A percentile compares a stretch with the other conserved stretches of the same genome.
Conservation (phyloP, 2,113 vertebrate species). For the Notarius quadriscutis region DNA sequence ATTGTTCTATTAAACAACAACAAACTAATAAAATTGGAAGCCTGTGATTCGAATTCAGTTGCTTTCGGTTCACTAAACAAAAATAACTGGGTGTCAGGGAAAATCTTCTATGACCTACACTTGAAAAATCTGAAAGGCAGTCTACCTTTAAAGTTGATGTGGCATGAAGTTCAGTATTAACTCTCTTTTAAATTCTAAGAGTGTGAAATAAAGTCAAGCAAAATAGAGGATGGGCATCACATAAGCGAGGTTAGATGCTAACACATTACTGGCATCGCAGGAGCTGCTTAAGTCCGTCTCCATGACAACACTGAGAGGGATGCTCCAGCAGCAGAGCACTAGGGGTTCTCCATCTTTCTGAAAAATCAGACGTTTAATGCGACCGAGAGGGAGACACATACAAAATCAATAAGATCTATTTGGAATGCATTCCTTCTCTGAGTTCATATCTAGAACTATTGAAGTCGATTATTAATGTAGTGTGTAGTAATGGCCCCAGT, state of each 20-base stretch:
- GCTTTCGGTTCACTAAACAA: too few relatives aligned
- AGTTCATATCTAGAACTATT: not conserved
- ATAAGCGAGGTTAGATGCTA: constrained; percentile 27
- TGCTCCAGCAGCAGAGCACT: constrained; percentile 17
- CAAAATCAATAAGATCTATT: constrained; percentile 28
- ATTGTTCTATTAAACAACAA: too few relatives aligned
- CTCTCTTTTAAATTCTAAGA: not conserved
- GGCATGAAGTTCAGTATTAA: not conserved
- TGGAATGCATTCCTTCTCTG: constrained; percentile 8
- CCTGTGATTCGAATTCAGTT: too few relatives aligned
- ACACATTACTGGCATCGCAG: constrained; percentile 32
- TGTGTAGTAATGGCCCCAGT: not conserved
- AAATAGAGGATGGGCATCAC: constrained; percentile 9
- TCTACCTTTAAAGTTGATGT: not conserved
- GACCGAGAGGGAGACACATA: not conserved
- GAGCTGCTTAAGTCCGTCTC: constrained; percentile 50
- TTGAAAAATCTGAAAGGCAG: too few relatives aligned
- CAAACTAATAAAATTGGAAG: too few relatives aligned
- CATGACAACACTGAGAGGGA: constrained; percentile 47
- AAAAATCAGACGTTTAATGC: constrained; percentile 39
- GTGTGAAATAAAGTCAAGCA: not conserved
- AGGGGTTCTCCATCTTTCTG: constrained; percentile 32
- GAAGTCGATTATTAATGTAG: not conserved
- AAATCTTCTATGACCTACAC: too few relatives aligned
- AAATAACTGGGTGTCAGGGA: too few relatives aligned